Evolutionary conservation across 2,797 vertebrate species (phyloP).

Genomic region (Ctenopoma kingsleyae): DNA sequence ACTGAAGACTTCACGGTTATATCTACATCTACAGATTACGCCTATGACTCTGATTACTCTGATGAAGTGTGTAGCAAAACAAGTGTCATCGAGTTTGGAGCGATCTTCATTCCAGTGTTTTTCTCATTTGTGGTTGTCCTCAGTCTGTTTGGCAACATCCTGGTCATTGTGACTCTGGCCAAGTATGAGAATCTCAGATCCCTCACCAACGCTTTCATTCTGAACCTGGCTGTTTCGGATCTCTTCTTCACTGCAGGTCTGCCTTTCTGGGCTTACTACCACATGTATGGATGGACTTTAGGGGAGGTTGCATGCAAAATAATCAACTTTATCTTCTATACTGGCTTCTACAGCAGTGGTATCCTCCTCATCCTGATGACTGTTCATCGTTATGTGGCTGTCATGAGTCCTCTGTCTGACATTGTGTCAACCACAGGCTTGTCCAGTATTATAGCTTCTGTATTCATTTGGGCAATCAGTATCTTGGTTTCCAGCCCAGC

Average conservation of each 20-base stretch:
- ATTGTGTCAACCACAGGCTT: slow-evolving; percentile 74
- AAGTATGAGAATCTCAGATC: slow-evolving; percentile 91
- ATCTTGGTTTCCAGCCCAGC: slow-evolving; percentile 82
- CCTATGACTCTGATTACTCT: accelerated
- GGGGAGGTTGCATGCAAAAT: slow-evolving; percentile 87
- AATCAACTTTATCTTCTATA: slow-evolving; percentile 85
- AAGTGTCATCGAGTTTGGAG: slow-evolving; percentile 55
- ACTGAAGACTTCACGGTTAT: not conserved
- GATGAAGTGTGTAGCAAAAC: slow-evolving; percentile 75
- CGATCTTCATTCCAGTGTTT: slow-evolving; percentile 76
- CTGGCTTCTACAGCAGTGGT: slow-evolving; percentile 92
- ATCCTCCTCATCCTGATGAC: slow-evolving; percentile 93
- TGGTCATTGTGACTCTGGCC: slow-evolving; percentile 89
- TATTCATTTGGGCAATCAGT: slow-evolving; percentile 85
- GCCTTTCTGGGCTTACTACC: slow-evolving; percentile 88
- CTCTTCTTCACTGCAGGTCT: slow-evolving; percentile 89
- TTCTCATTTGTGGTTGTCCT: slow-evolving; percentile 86
- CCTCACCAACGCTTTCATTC: slow-evolving; percentile 90
- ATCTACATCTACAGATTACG: not conserved
- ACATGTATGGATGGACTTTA: slow-evolving; percentile 86
- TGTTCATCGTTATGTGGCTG: slow-evolving; percentile 87
- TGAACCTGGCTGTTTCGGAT: slow-evolving; percentile 93
- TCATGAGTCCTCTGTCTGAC: slow-evolving; percentile 88
- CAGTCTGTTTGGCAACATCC: slow-evolving; percentile 89
- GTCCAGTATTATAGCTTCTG: slow-evolving; percentile 70